Percentiles rank a stretch among this genome's conserved stretches.
Conservation (phyloP, 64 coral and sea anemone species). For the Montipora capricornis region DNA sequence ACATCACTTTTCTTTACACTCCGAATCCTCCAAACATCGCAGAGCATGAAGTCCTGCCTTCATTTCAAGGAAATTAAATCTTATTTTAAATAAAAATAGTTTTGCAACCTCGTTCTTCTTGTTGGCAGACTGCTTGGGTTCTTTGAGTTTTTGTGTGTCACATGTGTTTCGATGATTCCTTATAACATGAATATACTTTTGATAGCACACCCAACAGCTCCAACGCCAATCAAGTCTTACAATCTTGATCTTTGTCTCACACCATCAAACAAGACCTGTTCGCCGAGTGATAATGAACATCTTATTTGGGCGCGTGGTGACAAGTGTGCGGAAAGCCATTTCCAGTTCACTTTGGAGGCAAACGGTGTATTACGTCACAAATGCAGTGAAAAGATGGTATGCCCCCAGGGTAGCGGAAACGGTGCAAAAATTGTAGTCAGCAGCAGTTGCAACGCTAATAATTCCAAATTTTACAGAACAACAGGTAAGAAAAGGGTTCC, state of each 20-base stretch:
- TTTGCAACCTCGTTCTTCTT: too few relatives aligned
- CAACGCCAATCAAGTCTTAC: constrained; percentile 65
- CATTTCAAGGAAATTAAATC: too few relatives aligned
- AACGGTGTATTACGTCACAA: constrained; percentile 74
- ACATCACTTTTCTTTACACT: background rate
- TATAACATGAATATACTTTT: background rate
- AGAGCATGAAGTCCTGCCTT: too few relatives aligned
- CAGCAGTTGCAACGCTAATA: constrained; percentile 50
- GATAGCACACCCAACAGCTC: constrained; percentile 53
- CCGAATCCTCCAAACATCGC: too few relatives aligned
- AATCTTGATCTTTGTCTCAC: constrained; percentile 66
- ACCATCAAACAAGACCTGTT: constrained; percentile 35
- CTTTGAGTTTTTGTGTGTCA: too few relatives aligned
- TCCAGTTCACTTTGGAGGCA: constrained; percentile 69
- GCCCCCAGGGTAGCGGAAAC: constrained; percentile 66
- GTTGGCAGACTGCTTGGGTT: too few relatives aligned
- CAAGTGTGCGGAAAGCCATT: constrained; percentile 53
- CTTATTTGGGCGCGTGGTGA: constrained; percentile 54
- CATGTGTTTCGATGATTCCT: too few relatives aligned
- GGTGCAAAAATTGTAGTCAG: constrained; percentile 70
- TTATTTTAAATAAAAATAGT: too few relatives aligned
- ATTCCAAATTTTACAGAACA: constrained; percentile 76
- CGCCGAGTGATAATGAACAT: constrained; percentile 8
- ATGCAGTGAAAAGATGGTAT: constrained; percentile 74
- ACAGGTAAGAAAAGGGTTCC: constrained; percentile 24